phyloP scores from a whole-genome alignment of 2,797 vertebrate species.

The Manis javanica region DNA sequence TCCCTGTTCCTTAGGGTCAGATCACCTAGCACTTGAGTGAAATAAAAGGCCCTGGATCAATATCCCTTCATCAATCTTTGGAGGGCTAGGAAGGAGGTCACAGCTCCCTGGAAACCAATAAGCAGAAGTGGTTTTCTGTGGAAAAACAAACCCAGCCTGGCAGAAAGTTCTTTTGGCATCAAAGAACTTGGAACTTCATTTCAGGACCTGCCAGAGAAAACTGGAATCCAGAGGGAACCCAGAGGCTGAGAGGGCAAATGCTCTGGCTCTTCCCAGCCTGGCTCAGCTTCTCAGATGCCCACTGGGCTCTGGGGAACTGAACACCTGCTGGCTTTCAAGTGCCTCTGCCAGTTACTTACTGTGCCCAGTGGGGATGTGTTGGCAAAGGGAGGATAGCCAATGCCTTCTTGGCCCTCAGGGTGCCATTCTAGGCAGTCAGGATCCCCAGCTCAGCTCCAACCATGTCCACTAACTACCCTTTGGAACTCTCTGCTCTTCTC shows the following conservation, averaged over 20 bases:
- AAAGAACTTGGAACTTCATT: conserved; percentile 52
- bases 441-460: neutral
- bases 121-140: conserved; percentile 59
- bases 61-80: conserved; percentile 61
- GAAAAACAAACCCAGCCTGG: neutral
- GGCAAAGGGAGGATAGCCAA: neutral
- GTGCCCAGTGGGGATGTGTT: neutral
- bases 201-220: conserved; percentile 36
- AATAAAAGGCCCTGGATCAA: conserved; percentile 65
- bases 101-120: conserved; percentile 41
- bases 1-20: neutral
- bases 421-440: neutral
- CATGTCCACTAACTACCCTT: neutral
- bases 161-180: conserved; percentile 55
- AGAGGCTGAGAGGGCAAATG: neutral
- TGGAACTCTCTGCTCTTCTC: neutral
- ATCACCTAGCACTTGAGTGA: conserved; percentile 65
- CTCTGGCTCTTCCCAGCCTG: neutral
- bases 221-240: neutral
- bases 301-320: neutral
- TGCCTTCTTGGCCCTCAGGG: neutral
- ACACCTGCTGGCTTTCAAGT: neutral
- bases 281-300: neutral
- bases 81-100: conserved; percentile 10
- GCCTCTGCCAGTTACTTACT: neutral